Base-by-base conservation (phyloP, 2,888 invertebrate species). In the Pinctada fucata region DNA sequence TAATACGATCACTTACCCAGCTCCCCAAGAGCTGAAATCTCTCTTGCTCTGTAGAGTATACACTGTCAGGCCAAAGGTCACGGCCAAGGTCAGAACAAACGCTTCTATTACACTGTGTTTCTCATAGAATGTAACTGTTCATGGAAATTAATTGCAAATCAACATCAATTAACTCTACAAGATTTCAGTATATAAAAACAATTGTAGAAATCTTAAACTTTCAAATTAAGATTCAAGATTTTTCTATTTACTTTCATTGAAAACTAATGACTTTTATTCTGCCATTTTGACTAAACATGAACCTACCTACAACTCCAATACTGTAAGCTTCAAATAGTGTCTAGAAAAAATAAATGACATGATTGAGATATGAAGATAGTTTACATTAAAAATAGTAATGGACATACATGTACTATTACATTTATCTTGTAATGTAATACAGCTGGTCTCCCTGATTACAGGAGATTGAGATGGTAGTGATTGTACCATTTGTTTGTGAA, bases 41-140 rank as follows among this genome's bases (percentile, higher is more conserved):
- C 94, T 94, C 90, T 96, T 97, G 13, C 96, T 95, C 93, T 97
- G 97, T 86, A 97, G 95, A 0, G 97, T 97, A 93, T 95, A 97
- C n/a, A 95, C 91, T 0, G 97, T 97, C 76, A 97, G 94, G 0
- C 95, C 95, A 83, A 94, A 94, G 16, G 96, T 95, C 5, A 97
- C 95, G 1, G 95, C 94, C 79, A 96, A 93, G 0, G 97, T 97
- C 80, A 97, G 94, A 0, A 95, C 92, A 52, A 97, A 94, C 0
- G 97, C 97, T 93, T 97, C 95, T 45, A 97, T 93, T 3, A 97
- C 97, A 65, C 96, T 94, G 10, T 94, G 93, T 49, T 95, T 95
- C 84, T 96, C 95, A 93, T 95, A 97, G 93, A 95, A 95, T 0
- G 96, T 95, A 5, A 96, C 96, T 90, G 86, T 45, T 83, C 85